Evolutionary conservation across 2,888 invertebrate species (phyloP), one percentile per base, ranked within the genome.

Genomic region (Protula sp.): DNA sequence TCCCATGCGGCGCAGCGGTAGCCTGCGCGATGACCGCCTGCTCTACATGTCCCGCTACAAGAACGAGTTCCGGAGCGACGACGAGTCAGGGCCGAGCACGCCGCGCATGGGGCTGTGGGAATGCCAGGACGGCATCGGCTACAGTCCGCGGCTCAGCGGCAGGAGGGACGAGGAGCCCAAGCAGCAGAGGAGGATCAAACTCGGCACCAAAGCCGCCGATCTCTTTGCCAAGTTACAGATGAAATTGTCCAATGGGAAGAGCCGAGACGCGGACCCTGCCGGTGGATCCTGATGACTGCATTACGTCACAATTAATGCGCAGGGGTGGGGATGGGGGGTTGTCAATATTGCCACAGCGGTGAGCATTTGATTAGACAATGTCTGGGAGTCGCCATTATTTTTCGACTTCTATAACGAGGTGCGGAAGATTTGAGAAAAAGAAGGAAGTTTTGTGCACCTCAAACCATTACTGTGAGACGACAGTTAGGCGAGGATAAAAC

Each of bases 151-250:
- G 38, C 38, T 38, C 19, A 9, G 9, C 9, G 38, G 38, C 9
- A 9, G 38, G 19, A 19, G 19, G 9, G 19, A 9, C 9, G 38
- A 38, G 9, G 38, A 38, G 9, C 9, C 19, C 9, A 19, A 38
- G 19, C 38, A 38, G 19, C 38, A 9, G 19, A 9, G 38, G 9
- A 50, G 50, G 24, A 24, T 50, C 4, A 56, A 56, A 28, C 9
- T 48, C 9, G 48, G 56, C 3, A 27, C 3, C 24, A 48, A 47
- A 22, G 56, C 56, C 3, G 56, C 48, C 5, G 29, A 48, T 48
- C 48, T 56, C 9, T 56, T 56, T 48, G 47, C 56, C 26, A 56
- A 56, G 28, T 24, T 56, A 4, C 47, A 48, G 19, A 4, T 56
- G 27, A 47, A 48, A 22, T 4, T 56, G n/a, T 47, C 56, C 4